phyloP scores from a whole-genome alignment of 2,888 invertebrate species.

The Meteorus colon region DNA sequence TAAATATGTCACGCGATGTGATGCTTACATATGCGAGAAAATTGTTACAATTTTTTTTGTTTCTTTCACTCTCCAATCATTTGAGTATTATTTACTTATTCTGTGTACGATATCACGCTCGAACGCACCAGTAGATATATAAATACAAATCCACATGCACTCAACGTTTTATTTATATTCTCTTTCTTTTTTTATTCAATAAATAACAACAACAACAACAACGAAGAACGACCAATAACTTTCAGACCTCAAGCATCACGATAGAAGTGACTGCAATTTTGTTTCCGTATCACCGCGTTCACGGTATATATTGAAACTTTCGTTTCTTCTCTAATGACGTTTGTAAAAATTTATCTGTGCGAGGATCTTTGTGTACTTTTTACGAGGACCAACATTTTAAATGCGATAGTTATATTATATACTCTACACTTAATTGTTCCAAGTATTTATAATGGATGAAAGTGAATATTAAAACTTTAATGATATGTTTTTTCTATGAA shows the following conservation, averaged over 20 bases:
- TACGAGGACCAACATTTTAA: neutral
- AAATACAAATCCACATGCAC: neutral
- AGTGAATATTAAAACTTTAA: neutral
- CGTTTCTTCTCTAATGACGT: constrained; percentile 33
- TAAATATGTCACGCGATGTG: neutral
- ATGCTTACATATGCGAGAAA: neutral
- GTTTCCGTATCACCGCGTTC: constrained; percentile 36
- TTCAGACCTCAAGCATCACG: constrained; percentile 12
- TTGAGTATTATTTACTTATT: neutral
- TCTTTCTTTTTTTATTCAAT: neutral
- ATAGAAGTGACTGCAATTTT: constrained; percentile 27
- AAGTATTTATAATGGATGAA: neutral
- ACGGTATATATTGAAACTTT: constrained; percentile 29
- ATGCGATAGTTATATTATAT: neutral
- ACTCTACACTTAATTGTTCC: neutral
- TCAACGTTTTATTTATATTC: too few relatives aligned
- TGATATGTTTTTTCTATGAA: neutral
- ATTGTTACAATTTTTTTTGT: neutral
- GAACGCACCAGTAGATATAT: neutral
- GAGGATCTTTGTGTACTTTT: neutral
- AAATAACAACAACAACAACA: neutral
- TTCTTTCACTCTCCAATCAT: neutral
- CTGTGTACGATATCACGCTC: neutral
- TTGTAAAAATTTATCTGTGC: constrained; percentile 28
- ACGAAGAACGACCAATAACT: neutral